Conservation (phyloP, 2,797 vertebrate genomes). For the Hybognathus amarus region DNA sequence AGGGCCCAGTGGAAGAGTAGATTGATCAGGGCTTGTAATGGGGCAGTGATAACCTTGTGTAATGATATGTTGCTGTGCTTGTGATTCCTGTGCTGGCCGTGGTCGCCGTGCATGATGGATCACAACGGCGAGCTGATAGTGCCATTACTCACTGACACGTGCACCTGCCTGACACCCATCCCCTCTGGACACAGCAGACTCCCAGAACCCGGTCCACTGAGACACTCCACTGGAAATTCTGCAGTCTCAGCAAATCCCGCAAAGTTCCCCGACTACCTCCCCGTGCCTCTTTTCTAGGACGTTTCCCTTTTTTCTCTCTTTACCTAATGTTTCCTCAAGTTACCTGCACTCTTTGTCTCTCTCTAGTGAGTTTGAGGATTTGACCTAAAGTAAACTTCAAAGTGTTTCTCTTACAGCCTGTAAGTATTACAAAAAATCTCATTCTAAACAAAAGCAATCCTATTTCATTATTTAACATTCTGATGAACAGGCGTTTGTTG, state of each 20-base stretch:
- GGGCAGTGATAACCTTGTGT: slow-evolving; percentile 89
- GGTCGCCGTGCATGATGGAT: slow-evolving; percentile 91
- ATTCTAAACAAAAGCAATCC: background rate
- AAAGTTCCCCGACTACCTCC: slow-evolving; percentile 55
- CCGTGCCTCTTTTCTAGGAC: slow-evolving; percentile 63
- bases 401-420: background rate
- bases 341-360: slow-evolving; percentile 13
- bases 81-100: slow-evolving; percentile 72
- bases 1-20: slow-evolving; percentile 48
- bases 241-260: slow-evolving; percentile 72
- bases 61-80: slow-evolving; percentile 88
- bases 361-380: slow-evolving; percentile 10
- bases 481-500: background rate
- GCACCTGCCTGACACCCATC: slow-evolving; percentile 88
- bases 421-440: background rate
- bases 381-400: slow-evolving; percentile 17
- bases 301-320: slow-evolving; percentile 28
- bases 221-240: slow-evolving; percentile 75
- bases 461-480: background rate
- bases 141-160: slow-evolving; percentile 95
- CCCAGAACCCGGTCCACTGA: slow-evolving; percentile 79
- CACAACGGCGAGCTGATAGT: slow-evolving; percentile 91
- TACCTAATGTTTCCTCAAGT: slow-evolving; percentile 11
- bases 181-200: slow-evolving; percentile 80
- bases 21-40: slow-evolving; percentile 71